phyloP scores from a whole-genome alignment of 2,113 vertebrate species.

The Strix aluco region DNA sequence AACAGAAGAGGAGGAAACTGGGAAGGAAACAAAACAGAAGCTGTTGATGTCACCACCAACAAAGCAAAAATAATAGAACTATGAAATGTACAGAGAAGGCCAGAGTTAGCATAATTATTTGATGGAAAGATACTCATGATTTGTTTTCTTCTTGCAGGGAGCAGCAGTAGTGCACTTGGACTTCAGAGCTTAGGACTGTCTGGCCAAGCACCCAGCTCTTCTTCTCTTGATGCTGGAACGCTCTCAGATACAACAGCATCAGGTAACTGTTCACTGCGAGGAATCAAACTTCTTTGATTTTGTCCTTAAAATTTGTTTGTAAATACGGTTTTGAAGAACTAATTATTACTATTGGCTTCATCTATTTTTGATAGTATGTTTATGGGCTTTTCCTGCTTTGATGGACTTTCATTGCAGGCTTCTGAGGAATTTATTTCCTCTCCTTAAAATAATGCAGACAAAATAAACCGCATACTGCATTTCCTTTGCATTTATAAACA shows the following conservation, averaged over 20 bases:
- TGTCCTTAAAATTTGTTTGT: not conserved
- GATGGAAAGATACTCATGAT: not conserved
- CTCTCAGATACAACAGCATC: slow-evolving; percentile 98
- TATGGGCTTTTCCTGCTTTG: not conserved
- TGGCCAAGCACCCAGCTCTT: slow-evolving; percentile 97
- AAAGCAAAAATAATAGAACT: not conserved
- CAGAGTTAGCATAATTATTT: not conserved
- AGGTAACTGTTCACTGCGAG: slow-evolving; percentile 87
- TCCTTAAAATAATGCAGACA: not conserved
- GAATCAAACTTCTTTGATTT: not conserved
- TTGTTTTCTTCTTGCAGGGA: slow-evolving; percentile 80
- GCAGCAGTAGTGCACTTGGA: slow-evolving; percentile 96
- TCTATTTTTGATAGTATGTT: not conserved
- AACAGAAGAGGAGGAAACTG: not conserved
- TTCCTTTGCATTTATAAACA: not conserved
- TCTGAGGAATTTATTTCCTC: not conserved
- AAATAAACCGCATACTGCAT: not conserved
- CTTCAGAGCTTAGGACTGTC: slow-evolving; percentile 96
- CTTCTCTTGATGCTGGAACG: slow-evolving; percentile 95
- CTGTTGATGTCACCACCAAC: not conserved
- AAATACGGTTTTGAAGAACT: not conserved
- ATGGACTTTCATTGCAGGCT: not conserved
- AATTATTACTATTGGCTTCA: not conserved
- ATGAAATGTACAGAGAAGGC: not conserved
- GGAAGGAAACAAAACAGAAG: not conserved